Conservation (phyloP, 2,888 invertebrate genomes). For the Automeris io region DNA sequence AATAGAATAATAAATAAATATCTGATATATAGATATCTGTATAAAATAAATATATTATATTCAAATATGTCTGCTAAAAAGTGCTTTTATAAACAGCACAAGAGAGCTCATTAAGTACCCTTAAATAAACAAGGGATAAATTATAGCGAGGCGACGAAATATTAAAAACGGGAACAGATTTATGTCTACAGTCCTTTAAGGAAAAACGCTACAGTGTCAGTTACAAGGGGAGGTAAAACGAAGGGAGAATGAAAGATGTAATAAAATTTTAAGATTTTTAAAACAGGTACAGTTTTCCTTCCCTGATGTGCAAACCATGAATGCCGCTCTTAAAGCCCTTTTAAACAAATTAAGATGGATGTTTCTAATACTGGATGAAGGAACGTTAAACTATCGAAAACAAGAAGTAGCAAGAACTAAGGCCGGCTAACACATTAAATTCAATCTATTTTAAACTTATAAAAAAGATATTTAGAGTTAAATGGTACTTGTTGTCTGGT, state of each 20-base stretch:
- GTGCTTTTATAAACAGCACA: no score
- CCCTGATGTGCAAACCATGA: neutral
- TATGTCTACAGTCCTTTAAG: slow-evolving; percentile 20
- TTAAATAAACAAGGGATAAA: slow-evolving; percentile 43
- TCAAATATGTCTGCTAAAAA: no score
- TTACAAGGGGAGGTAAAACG: slow-evolving; percentile 14
- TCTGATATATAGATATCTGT: no score
- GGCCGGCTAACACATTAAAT: no score
- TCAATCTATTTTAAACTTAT: no score
- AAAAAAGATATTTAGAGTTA: no score
- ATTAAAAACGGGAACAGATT: slow-evolving; percentile 35
- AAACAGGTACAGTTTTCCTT: slow-evolving; percentile 4
- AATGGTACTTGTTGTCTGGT: no score
- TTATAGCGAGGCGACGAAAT: slow-evolving; percentile 37
- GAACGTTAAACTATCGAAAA: no score
- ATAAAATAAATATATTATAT: no score
- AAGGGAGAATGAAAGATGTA: slow-evolving; percentile 4
- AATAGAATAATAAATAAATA: no score
- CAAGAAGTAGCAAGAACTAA: no score
- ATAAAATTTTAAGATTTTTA: slow-evolving; percentile 5
- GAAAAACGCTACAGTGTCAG: slow-evolving; percentile 19
- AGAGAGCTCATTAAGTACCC: slow-evolving; percentile 44
- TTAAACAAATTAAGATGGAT: neutral
- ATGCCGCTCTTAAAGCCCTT: neutral
- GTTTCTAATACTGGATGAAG: no score